Base-by-base conservation (phyloP, 2,888 invertebrate genomes). In the Torymus auratus region DNA sequence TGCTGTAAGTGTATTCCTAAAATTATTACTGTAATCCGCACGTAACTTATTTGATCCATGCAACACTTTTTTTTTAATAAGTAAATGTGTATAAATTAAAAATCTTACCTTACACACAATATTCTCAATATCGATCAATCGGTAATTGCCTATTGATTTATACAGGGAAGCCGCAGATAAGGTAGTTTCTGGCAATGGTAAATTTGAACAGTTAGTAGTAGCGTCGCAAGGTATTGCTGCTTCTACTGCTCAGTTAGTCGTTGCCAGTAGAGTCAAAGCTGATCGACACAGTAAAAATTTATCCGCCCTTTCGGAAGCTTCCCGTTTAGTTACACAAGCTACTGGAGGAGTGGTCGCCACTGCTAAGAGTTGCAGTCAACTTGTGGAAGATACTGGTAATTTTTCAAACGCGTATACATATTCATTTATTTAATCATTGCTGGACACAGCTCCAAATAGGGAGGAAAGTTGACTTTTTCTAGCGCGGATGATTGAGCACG, bases 181-280 rank as follows among this genome's bases (percentile, higher is more conserved):
- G 90, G 96, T 98, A 13, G 96, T 98, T 20, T 94, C 94, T 41
- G 95, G 95, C 13, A 93, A 95, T 84, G 97, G 96, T 0, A 98
- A 98, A 90, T 94, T 96, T 88, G 98, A 98, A 88, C 96, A 97
- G 88, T 93, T 99, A 81, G 96, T 98, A 81, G 99, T 98, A 0
- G 99, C 98, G 10, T 98, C 99, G 23, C 98, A 99, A 92, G 97
- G 97, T 91, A 98, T 98, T 81, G 97, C 97, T 76, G 99, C 97
- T 82, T 97, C 96, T 85, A 99, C 99, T 1, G 98, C 99, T 68
- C 99, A 99, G 91, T 93, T 99, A 80, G 99, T 99, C 72, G 98
- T 99, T 0, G 98, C 99, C 14, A 98, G 98, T 84, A 94, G 97
- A 78, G 99, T 99, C 10, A 98, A 99, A 91, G 98, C 99, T 0